These are phyloP conservation scores for Murina feae DNA, from an alignment of 2,113 vertebrate species.

Conservation along the genomic window DNA sequence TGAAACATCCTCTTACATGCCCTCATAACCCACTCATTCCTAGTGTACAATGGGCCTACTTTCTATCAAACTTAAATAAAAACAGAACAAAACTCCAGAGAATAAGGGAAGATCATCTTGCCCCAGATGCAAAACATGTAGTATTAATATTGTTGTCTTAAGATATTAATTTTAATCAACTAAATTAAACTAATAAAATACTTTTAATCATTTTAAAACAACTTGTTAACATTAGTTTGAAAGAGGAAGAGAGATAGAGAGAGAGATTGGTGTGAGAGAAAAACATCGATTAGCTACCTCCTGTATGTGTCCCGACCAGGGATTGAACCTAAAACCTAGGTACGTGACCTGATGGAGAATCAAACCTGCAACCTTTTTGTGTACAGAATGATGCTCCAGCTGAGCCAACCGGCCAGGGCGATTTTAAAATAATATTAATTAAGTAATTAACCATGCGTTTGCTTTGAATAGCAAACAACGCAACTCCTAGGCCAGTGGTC, in stretches of 20 bases:
- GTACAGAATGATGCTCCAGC: no score
- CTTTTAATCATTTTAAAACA: background rate
- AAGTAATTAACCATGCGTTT: background rate
- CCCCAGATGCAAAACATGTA: background rate
- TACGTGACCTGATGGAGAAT: no score
- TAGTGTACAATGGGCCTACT: background rate
- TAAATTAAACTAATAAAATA: background rate
- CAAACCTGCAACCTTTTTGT: no score
- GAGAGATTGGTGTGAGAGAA: no score
- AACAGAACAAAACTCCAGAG: background rate
- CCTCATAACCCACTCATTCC: background rate
- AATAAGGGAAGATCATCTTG: background rate
- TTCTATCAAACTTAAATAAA: background rate
- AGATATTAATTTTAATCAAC: background rate
- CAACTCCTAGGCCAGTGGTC: no score
- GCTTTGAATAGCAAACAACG: background rate
- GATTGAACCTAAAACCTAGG: no score
- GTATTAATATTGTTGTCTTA: background rate
- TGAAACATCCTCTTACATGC: fast-evolving
- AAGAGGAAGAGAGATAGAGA: no score
- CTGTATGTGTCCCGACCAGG: no score
- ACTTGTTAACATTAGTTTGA: no score
- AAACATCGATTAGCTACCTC: no score
- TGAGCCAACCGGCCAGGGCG: no score
- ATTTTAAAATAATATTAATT: background rate